Evolutionary conservation across 2,888 invertebrate species (phyloP), one percentile per base, ranked within the genome.

Genomic region (Microctonus hyperodae): DNA sequence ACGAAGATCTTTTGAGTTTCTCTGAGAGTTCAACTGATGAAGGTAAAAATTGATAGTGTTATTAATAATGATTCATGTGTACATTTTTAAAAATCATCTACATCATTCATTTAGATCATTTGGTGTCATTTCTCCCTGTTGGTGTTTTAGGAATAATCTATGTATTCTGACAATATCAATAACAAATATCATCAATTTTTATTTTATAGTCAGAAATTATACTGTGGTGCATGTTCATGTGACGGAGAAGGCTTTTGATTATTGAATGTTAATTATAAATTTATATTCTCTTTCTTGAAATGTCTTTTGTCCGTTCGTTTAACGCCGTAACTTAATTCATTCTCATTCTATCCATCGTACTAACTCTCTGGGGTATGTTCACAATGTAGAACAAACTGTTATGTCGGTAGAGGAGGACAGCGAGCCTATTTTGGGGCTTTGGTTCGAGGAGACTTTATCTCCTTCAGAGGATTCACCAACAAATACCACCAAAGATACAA

Each of bases 401-500:
- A 75, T 81, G 78, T 79, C 78, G 75, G 77, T 78, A 89, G 90
- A 90, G 87, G 89, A 89, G 78, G 92, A 92, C 82, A 92, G 92
- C 83, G 95, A 95, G 84, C 93, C 94, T 5, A 89, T 95, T 69
- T 87, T 95, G 75, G 97, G 97, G 0, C 90, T 95, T 73, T 97
- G 96, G 96, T 95, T 97, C 85, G 96, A 97, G 81, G 95, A 96
- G 79, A 95, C 96, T 0, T 86, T 97, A 11, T 94, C 94, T 25
- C 94, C 95, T 1, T 90, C 91, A 0, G 92, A 92, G 69, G 81
- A 79, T 56, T 78, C 80, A 72, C 87, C 88, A 10, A 83, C 86
- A 0, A 92, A 90, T 73, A 86, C 86, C 44, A 87, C 88, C 60
- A 86, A 85, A 75, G 86, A 87, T 7, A 85, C 86, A 23, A 82